A percentile compares a stretch with the other conserved stretches of the same genome.
Conservation (phyloP, 2,113 vertebrate species). For the Balaeniceps rex region DNA sequence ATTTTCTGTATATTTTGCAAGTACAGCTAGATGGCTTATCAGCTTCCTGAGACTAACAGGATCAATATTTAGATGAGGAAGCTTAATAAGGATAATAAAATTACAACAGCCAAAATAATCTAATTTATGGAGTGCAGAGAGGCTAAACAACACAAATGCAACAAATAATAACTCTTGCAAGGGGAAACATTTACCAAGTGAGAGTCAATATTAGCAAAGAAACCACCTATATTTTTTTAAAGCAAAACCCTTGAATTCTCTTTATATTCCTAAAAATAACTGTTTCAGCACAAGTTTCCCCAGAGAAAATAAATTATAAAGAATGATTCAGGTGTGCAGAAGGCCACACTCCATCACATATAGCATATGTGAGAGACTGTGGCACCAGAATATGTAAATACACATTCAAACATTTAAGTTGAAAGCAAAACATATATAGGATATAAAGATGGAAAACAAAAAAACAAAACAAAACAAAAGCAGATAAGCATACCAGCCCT, state of each 20-base stretch:
- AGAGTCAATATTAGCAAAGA: not conserved
- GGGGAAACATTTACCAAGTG: not conserved
- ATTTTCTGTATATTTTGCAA: not conserved
- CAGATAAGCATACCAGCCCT: not conserved
- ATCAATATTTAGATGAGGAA: not conserved
- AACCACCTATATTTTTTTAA: not conserved
- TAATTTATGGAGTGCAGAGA: not conserved
- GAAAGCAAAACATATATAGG: not conserved
- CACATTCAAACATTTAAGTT: not conserved
- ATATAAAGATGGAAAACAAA: not conserved
- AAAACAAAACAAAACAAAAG: not conserved
- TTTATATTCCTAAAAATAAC: not conserved
- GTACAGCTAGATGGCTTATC: not conserved
- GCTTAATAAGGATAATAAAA: slow-evolving; percentile 18
- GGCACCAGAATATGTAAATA: not conserved
- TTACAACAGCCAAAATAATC: slow-evolving; percentile 9
- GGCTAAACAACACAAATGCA: not conserved
- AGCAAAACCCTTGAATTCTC: not conserved
- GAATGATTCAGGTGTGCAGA: not conserved
- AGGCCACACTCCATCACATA: not conserved
- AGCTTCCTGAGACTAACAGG: slow-evolving; percentile 14
- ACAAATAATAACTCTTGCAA: not conserved
- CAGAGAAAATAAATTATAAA: not conserved
- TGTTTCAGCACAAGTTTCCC: not conserved
- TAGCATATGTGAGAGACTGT: not conserved